Conservation (phyloP, 1,140 invertebrate genomes). For the Gryon sp. region DNA sequence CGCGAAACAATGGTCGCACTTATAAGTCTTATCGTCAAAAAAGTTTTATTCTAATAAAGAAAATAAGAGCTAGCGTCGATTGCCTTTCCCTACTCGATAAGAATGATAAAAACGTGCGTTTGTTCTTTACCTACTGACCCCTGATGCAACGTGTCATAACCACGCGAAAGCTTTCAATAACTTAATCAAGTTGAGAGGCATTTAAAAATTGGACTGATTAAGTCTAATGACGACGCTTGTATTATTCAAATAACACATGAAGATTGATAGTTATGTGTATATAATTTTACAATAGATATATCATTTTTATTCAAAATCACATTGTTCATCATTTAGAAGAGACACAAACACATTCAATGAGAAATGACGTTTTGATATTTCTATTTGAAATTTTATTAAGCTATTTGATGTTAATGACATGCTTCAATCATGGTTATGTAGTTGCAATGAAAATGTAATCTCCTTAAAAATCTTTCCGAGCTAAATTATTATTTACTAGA, state of each 20-base stretch:
- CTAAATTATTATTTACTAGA: too few relatives aligned
- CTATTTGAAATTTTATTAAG: too few relatives aligned
- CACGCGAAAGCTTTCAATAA: constrained; percentile 51
- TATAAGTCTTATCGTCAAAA: constrained; percentile 38
- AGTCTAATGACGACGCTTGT: constrained; percentile 7
- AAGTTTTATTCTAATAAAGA: constrained; percentile 52
- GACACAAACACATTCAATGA: too few relatives aligned
- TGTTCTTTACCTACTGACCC: constrained; percentile 66
- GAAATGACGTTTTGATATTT: too few relatives aligned
- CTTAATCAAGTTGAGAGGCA: constrained; percentile 22
- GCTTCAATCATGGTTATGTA: too few relatives aligned
- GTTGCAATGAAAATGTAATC: too few relatives aligned
- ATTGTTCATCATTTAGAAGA: too few relatives aligned
- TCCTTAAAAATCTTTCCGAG: too few relatives aligned
- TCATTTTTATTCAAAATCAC: too few relatives aligned
- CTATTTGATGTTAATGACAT: too few relatives aligned
- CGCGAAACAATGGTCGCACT: constrained; percentile 51
- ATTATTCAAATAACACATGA: constrained; percentile 15
- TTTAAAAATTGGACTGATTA: constrained; percentile 44
- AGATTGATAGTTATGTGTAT: too few relatives aligned
- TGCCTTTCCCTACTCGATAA: constrained; percentile 63
- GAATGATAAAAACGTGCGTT: constrained; percentile 51
- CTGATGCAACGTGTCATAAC: constrained; percentile 59
- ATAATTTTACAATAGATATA: too few relatives aligned
- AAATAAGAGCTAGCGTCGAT: constrained; percentile 52